Conservation (phyloP, 2,888 invertebrate genomes). For the Barypeithes pellucidus region DNA sequence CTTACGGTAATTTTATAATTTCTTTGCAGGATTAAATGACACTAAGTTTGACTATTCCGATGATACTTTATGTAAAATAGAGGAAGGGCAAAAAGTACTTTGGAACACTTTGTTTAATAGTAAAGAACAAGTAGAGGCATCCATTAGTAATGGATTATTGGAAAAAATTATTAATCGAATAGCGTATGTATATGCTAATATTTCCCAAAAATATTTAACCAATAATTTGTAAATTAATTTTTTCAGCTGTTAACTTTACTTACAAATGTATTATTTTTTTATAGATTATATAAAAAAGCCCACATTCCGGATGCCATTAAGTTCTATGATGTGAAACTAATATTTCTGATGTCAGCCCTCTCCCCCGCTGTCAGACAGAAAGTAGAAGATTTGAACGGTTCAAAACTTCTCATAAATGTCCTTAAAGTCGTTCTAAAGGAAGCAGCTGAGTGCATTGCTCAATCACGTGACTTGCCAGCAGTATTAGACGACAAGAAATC, state of each 20-base stretch:
- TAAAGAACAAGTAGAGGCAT: constrained; percentile 62
- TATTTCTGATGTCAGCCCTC: constrained; percentile 91
- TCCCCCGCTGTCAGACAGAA: constrained; percentile 79
- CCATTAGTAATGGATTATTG: constrained; percentile 76
- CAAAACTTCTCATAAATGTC: constrained; percentile 79
- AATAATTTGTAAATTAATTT: no score
- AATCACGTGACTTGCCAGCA: constrained; percentile 55
- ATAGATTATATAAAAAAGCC: constrained; percentile 70
- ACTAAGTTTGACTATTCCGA: constrained; percentile 69
- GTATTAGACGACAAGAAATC: constrained; percentile 72
- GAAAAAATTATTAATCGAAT: constrained; percentile 78
- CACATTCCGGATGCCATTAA: constrained; percentile 81
- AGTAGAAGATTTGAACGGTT: constrained; percentile 81
- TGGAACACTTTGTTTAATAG: constrained; percentile 92
- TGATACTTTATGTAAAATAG: constrained; percentile 73
- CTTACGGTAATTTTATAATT: no score
- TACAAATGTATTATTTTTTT: no score
- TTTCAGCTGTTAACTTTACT: no score
- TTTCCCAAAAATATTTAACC: no score
- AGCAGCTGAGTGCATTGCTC: constrained; percentile 58
- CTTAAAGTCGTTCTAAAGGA: constrained; percentile 78
- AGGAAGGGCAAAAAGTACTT: constrained; percentile 90
- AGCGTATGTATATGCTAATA: constrained; percentile 41
- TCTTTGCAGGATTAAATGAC: constrained; percentile 71
- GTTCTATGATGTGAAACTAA: constrained; percentile 89